These are phyloP conservation scores for Tetramorium parvispinum DNA, from an alignment of 1,140 invertebrate species.

Conservation along the genomic window DNA sequence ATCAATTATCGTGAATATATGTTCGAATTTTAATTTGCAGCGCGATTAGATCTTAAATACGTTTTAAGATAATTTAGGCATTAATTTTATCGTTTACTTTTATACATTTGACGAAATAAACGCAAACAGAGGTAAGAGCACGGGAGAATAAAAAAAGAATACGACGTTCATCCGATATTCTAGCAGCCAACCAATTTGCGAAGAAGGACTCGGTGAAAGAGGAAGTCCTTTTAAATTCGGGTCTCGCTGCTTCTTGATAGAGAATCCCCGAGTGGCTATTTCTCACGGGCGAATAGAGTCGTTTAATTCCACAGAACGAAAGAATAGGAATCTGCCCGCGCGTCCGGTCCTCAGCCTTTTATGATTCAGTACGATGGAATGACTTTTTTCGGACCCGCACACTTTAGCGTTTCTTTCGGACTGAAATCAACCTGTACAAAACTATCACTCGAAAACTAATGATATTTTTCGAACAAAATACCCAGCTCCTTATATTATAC, in stretches of 20 bases:
- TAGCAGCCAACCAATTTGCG: conserved; percentile 28
- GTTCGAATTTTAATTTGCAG: background rate
- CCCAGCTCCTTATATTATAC: background rate
- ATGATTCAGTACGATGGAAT: conserved; percentile 35
- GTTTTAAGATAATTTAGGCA: background rate
- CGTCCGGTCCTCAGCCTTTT: conserved; percentile 36
- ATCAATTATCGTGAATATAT: background rate
- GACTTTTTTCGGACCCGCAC: conserved; percentile 7
- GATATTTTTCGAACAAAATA: background rate
- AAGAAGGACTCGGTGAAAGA: background rate
- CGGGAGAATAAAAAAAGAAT: background rate
- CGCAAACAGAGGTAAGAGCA: background rate
- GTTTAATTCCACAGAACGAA: conserved; percentile 53
- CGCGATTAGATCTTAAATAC: background rate
- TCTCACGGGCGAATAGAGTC: conserved; percentile 53
- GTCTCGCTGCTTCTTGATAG: conserved; percentile 46
- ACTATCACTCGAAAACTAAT: background rate
- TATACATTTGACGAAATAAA: background rate
- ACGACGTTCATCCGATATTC: conserved; percentile 6
- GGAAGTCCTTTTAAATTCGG: conserved; percentile 42
- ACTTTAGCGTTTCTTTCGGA: background rate
- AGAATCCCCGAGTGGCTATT: conserved; percentile 52
- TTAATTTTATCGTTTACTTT: background rate
- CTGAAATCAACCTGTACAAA: background rate
- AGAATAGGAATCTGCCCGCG: conserved; percentile 8